Evolutionary conservation across 2,888 invertebrate species (phyloP).

Genomic region (Drosophila affinis): DNA sequence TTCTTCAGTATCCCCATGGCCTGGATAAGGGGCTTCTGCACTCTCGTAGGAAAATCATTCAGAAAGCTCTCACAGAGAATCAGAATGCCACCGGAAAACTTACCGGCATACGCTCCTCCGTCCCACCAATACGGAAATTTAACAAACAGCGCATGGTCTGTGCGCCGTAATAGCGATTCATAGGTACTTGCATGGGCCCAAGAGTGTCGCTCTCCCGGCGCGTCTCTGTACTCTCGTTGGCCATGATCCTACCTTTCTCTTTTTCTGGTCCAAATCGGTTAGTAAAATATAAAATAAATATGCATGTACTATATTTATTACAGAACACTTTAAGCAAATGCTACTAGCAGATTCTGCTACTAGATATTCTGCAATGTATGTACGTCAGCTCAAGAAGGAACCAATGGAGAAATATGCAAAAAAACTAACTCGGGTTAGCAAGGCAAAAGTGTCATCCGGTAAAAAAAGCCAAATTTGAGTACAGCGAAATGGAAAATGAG

Average conservation of each 20-base stretch:
- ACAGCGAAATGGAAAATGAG: too few species aligned
- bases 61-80: neutral
- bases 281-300: neutral
- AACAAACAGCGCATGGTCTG: constrained; percentile 96
- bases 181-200: constrained; percentile 95
- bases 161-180: constrained; percentile 95
- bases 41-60: neutral
- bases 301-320: neutral
- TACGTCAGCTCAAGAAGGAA: too few species aligned
- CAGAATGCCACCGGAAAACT: constrained; percentile 74
- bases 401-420: too few species aligned
- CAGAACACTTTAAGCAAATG: neutral
- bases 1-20: constrained; percentile 98
- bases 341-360: neutral
- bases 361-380: too few species aligned
- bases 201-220: constrained; percentile 92
- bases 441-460: too few species aligned
- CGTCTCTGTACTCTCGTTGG: neutral
- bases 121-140: constrained; percentile 98
- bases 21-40: constrained; percentile 92
- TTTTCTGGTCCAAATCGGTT: neutral
- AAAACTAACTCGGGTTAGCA: too few species aligned
- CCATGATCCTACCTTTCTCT: neutral
- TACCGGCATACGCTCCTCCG: constrained; percentile 97
- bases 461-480: too few species aligned